A percentile compares a stretch with the other conserved stretches of the same genome.
Conservation (phyloP, 2,113 vertebrate genomes). For the Regulus satrapa region DNA sequence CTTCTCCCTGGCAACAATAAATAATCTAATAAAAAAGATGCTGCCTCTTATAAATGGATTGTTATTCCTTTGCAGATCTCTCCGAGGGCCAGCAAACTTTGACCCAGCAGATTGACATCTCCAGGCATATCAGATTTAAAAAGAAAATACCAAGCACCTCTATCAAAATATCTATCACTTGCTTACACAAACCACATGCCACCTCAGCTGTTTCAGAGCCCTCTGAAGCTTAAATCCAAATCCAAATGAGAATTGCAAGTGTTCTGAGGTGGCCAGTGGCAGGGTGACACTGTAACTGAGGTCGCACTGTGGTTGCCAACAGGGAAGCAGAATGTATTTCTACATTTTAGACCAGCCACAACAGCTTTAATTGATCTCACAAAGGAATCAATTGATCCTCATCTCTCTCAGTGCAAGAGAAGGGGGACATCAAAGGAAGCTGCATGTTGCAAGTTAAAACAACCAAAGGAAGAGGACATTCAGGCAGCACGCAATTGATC, state of each 20-base stretch:
- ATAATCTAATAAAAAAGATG: not conserved
- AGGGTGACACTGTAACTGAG: not conserved
- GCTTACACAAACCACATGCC: not conserved
- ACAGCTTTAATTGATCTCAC: not conserved
- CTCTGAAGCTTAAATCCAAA: not conserved
- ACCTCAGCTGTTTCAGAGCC: not conserved
- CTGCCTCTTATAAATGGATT: not conserved
- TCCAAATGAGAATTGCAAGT: not conserved
- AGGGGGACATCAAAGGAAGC: not conserved
- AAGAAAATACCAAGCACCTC: not conserved
- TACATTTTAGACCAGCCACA: not conserved
- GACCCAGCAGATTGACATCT: not conserved
- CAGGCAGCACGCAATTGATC: not conserved
- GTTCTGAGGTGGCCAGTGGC: not conserved
- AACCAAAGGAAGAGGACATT: not conserved
- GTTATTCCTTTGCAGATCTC: not conserved
- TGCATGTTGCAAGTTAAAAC: not conserved
- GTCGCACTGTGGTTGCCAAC: not conserved
- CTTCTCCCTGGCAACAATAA: not conserved
- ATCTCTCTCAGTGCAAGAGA: no score
- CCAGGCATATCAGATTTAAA: not conserved
- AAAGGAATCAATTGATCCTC: not conserved
- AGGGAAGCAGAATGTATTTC: not conserved
- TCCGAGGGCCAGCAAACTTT: not conserved
- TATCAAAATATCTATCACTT: not conserved